A percentile compares a stretch with the other conserved stretches of the same genome.
Conservation (phyloP, 2,888 invertebrate genomes). For the Hyposoter dolosus region DNA sequence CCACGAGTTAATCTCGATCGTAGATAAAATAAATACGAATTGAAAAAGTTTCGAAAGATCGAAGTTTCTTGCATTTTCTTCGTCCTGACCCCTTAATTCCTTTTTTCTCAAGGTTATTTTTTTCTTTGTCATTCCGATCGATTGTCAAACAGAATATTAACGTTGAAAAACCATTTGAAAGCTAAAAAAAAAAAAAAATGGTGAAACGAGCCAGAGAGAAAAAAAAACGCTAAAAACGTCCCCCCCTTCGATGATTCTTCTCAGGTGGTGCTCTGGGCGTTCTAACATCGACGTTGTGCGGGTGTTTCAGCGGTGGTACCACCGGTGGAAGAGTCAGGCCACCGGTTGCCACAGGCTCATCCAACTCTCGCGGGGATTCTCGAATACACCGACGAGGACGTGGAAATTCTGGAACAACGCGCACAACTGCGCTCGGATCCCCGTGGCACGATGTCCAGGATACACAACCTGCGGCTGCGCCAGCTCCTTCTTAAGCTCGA, state of each 20-base stretch:
- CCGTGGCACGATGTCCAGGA: constrained; percentile 85
- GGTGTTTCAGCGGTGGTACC: constrained; percentile 84
- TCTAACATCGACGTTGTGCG: constrained; percentile 85
- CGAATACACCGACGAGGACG: constrained; percentile 86
- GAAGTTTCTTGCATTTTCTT: neutral
- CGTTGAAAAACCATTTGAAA: neutral
- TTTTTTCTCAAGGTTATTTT: neutral
- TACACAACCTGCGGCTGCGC: constrained; percentile 83
- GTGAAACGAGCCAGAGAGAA: neutral
- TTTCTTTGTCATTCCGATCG: neutral
- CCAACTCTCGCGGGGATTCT: constrained; percentile 80
- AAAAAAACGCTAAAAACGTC: constrained; percentile 74
- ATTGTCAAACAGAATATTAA: neutral
- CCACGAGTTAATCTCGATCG: neutral
- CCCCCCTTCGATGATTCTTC: constrained; percentile 81
- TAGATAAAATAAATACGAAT: neutral
- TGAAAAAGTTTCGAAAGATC: neutral
- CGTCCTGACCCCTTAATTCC: too few species aligned
- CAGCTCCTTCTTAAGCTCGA: constrained; percentile 86
- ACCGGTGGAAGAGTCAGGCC: constrained; percentile 81
- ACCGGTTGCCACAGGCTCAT: constrained; percentile 74
- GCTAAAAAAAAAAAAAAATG: neutral
- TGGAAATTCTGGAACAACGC: constrained; percentile 85
- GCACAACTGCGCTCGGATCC: constrained; percentile 82
- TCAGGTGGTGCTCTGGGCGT: constrained; percentile 84